A percentile compares a stretch with the other conserved stretches of the same genome.
Conservation (phyloP, 2,888 invertebrate species). For the Rhabditoides inermis region DNA sequence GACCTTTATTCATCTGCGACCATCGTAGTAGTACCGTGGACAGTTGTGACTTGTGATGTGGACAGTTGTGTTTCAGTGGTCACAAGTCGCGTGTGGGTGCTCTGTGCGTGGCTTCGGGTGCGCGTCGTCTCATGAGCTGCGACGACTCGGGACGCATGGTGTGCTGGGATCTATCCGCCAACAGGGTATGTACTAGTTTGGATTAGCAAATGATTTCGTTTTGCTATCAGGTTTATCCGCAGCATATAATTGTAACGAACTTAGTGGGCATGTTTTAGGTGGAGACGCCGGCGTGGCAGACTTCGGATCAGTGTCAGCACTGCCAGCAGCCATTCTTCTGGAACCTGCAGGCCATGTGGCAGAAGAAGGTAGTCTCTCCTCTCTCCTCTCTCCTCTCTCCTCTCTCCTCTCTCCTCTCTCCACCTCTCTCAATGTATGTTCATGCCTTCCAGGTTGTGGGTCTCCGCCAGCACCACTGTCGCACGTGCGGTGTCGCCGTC, state of each 20-base stretch:
- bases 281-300: constrained; percentile 84
- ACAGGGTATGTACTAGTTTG: too few relatives aligned
- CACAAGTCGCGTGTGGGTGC: constrained; percentile 73
- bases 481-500: constrained; percentile 80
- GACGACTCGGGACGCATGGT: constrained; percentile 85
- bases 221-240: neutral
- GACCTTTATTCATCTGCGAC: too few relatives aligned
- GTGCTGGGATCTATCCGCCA: constrained; percentile 85
- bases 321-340: constrained; percentile 95
- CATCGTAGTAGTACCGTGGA: too few relatives aligned
- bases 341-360: constrained; percentile 98
- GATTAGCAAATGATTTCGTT: too few relatives aligned
- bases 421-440: constrained; percentile 4
- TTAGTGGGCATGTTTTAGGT: constrained; percentile 57
- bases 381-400: constrained; percentile 1
- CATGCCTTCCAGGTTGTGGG: constrained; percentile 32
- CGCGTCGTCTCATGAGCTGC: constrained; percentile 74
- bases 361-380: constrained; percentile 61
- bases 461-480: constrained; percentile 59
- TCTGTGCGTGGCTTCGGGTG: constrained; percentile 72
- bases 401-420: neutral
- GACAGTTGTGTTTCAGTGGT: constrained; percentile 29
- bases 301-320: constrained; percentile 84
- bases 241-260: neutral
- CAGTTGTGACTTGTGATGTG: too few relatives aligned